Percentiles rank a stretch among this genome's conserved stretches.
phyloP scores from a whole-genome alignment of 2,888 invertebrate species.

The Tiliacea citrago region DNA sequence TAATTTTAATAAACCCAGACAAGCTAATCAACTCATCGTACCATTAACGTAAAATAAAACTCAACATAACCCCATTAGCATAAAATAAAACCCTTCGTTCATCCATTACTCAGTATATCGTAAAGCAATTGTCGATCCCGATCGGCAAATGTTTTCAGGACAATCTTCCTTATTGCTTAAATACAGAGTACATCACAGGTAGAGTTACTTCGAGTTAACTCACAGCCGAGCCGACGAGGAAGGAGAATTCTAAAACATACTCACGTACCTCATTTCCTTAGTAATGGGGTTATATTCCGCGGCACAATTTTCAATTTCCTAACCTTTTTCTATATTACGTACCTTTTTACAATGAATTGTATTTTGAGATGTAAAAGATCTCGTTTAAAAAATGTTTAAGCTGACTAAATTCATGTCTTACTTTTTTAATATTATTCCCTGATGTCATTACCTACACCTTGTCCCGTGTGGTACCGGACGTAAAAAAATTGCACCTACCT shows the following conservation, averaged over 20 bases:
- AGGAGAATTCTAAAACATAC: constrained; percentile 84
- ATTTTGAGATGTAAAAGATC: constrained; percentile 71
- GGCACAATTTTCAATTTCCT: constrained; percentile 90
- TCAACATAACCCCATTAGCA: constrained; percentile 23
- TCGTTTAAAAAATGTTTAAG: constrained; percentile 65
- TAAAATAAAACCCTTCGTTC: constrained; percentile 19
- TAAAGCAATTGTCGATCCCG: constrained; percentile 53
- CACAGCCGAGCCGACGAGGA: constrained; percentile 57
- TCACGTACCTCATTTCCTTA: constrained; percentile 89
- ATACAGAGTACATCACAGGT: constrained; percentile 57
- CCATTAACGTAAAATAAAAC: constrained; percentile 12
- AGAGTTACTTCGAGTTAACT: constrained; percentile 54
- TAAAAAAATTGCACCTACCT: too few relatives aligned
- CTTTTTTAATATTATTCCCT: constrained; percentile 34
- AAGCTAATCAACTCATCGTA: constrained; percentile 14
- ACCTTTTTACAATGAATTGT: constrained; percentile 78
- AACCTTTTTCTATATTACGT: constrained; percentile 85
- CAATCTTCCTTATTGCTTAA: constrained; percentile 58
- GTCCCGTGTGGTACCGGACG: too few relatives aligned
- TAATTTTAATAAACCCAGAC: neutral
- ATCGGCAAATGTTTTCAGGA: constrained; percentile 50
- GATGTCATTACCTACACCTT: constrained; percentile 10
- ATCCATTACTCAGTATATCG: constrained; percentile 47
- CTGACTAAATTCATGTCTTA: constrained; percentile 40
- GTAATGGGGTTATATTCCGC: constrained; percentile 89